Base-by-base conservation (phyloP, 1,140 invertebrate species). In the Phymorhynchus buccinoides region DNA sequence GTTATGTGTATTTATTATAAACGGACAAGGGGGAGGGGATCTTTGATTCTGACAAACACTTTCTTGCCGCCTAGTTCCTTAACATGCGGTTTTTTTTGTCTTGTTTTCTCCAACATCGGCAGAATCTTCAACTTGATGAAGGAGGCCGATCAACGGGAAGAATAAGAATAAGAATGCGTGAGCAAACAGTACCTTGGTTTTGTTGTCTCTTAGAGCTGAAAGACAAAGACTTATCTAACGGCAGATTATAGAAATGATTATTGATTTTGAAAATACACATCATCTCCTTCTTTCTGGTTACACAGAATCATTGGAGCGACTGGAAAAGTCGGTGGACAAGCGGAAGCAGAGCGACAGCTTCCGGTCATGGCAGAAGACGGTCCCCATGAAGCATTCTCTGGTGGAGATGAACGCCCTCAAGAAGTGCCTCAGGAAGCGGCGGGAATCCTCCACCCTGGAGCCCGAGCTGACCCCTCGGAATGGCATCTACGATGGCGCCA, bases 341-440 rank as follows among this genome's bases (percentile, higher is more conserved):
- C 73, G 86, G 71, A 84, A 86, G 77, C 84, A 86, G 79, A 75
- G 85, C 35, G 81, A 84, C 35, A 82, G 86, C 27, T 87, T 85
- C 62, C 18, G 56, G 62, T 56, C 79, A 35, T 52, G 85, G 44
- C 85, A 87, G 32, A 80, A 85, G 35, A 71, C 68, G 27, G 37
- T 79, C 0, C 88, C 88, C 0, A 81, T 83, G 78, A 86, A 85
- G 56, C 84, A 86, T 44, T 86, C 86, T 42, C 42, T 89, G 84
- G 77, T 82, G 48, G 83, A 89, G 62, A 87, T 85, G 18, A 85
- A 84, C 22, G 88, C 85, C 12, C 75, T 89, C 32, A 85, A 89
- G 79, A 86, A 89, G 71, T 89, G 88, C 66, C 68, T 89, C 14
- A 37, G 83, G 68, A 89, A 86, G 78, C 81, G 86, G 22, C 73